phyloP scores from a whole-genome alignment of 2,888 invertebrate species.

The Erynnis tages region DNA sequence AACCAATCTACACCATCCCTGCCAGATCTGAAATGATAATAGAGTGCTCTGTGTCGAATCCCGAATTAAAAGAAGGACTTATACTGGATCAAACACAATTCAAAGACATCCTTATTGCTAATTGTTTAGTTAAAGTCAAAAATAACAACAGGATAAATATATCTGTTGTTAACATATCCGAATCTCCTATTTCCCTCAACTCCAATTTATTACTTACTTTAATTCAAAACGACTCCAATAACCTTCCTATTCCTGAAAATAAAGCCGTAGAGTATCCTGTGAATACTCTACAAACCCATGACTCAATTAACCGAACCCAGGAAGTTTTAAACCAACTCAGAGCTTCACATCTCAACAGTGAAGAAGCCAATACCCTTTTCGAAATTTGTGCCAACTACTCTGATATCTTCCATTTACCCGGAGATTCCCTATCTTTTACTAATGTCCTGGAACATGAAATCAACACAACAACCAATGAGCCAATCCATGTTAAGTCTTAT shows the following conservation, averaged over 20 bases:
- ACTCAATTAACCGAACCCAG: not conserved
- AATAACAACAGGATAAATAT: slow-evolving; percentile 17
- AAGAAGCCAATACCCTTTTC: slow-evolving; percentile 10
- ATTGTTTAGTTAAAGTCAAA: too few species aligned
- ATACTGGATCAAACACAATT: slow-evolving; percentile 13
- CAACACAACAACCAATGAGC: too few species aligned
- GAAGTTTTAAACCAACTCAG: too few species aligned
- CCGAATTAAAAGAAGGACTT: slow-evolving; percentile 27
- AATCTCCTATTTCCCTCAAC: slow-evolving; percentile 11
- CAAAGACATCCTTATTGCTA: slow-evolving; percentile 12
- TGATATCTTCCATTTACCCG: slow-evolving; percentile 28
- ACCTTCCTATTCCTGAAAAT: not conserved
- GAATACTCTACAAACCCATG: not conserved
- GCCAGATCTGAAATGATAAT: slow-evolving; percentile 26
- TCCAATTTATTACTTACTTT: slow-evolving; percentile 15
- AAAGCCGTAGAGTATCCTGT: not conserved
- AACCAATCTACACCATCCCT: slow-evolving; percentile 26
- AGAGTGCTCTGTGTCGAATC: slow-evolving; percentile 28
- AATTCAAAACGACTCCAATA: not conserved
- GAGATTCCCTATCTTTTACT: slow-evolving; percentile 30
- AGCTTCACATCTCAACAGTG: slow-evolving; percentile 10
- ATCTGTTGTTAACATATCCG: slow-evolving; percentile 22
- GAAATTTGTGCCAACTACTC: slow-evolving; percentile 22
- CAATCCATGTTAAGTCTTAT: slow-evolving; percentile 34
- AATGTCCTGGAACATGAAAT: slow-evolving; percentile 30